A percentile compares a stretch with the other conserved stretches of the same genome.
phyloP scores from a whole-genome alignment of 2,797 vertebrate species.

The Brachyrhaphis roseni region DNA sequence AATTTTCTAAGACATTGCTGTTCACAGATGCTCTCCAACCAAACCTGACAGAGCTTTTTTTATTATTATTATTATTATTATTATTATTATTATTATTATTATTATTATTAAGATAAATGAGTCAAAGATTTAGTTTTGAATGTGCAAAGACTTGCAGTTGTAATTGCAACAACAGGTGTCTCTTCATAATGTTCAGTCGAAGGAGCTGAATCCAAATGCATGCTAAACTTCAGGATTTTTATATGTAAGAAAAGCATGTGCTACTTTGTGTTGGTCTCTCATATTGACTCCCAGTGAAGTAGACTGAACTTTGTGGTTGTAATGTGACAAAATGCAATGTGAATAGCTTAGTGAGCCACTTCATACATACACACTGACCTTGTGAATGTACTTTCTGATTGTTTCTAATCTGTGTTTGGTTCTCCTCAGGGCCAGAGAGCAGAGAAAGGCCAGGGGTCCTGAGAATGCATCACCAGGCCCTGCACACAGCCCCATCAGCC shows the following conservation, averaged over 20 bases:
- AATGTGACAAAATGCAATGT: not conserved
- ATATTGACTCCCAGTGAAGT: not conserved
- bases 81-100: no score
- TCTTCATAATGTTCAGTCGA: not conserved
- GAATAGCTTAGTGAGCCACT: not conserved
- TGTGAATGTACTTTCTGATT: conserved; percentile 4
- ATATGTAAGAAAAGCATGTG: not conserved
- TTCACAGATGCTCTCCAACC: not conserved
- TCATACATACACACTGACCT: not conserved
- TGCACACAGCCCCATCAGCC: conserved; percentile 91
- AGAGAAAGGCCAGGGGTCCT: conserved; percentile 99
- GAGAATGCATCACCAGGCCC: conserved; percentile 85
- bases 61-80: rapidly evolving
- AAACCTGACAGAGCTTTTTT: not conserved
- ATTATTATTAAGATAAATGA: not conserved
- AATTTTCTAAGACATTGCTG: not conserved
- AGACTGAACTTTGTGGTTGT: not conserved
- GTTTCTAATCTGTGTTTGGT: conserved; percentile 56
- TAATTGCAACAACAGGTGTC: not conserved
- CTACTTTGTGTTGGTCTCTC: not conserved
- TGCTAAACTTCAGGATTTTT: not conserved
- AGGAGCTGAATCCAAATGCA: not conserved
- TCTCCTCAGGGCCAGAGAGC: conserved; percentile 96
- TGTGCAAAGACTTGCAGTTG: not conserved
- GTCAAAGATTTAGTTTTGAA: not conserved